These are phyloP conservation scores for Proisotoma minuta DNA, from an alignment of 2,888 invertebrate genomes.

Conservation along the genomic window DNA sequence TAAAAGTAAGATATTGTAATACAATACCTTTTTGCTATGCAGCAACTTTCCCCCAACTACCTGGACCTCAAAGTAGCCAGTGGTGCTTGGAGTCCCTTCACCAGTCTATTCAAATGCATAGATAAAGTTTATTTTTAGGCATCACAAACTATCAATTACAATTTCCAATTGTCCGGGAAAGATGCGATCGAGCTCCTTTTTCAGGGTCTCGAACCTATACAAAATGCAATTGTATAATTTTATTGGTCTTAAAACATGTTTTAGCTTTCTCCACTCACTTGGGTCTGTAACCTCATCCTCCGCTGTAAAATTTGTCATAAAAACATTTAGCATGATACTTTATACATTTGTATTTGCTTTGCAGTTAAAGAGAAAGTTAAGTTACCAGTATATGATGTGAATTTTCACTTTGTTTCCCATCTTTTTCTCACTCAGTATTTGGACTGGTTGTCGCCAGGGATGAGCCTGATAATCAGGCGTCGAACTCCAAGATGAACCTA, in stretches of 20 bases:
- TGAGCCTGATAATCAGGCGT: background rate
- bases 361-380: background rate
- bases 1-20: background rate
- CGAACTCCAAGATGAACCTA: background rate
- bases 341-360: background rate
- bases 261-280: too few relatives aligned
- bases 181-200: conserved; percentile 39
- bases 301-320: conserved; percentile 21
- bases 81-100: conserved; percentile 28
- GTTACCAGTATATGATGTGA: conserved; percentile 35
- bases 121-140: background rate
- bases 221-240: background rate
- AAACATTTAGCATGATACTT: conserved; percentile 2
- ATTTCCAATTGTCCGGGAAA: conserved; percentile 36
- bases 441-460: background rate
- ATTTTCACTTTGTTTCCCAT: conserved; percentile 18
- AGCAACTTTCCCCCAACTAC: conserved; percentile 30
- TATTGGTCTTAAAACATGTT: background rate
- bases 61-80: conserved; percentile 37
- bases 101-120: conserved; percentile 23
- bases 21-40: conserved; percentile 38
- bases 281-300: conserved; percentile 44
- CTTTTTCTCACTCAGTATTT: background rate
- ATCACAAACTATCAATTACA: conserved; percentile 17
- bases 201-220: conserved; percentile 25